A percentile compares a stretch with the other conserved stretches of the same genome.
Evolutionary conservation across 2,888 invertebrate species (phyloP).

Genomic region (Drosophila infuscata): DNA sequence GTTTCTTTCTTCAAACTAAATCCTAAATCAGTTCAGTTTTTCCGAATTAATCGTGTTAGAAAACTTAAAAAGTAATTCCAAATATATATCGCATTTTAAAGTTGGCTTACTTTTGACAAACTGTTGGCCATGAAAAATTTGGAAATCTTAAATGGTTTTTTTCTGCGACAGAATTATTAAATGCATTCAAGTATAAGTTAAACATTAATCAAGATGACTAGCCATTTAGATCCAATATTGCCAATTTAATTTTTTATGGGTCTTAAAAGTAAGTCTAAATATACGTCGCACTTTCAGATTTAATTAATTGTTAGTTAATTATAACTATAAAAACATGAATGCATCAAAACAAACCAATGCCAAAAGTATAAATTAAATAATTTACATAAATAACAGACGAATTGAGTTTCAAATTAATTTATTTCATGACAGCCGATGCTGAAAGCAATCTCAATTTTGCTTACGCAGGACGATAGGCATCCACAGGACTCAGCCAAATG

Average conservation of each 20-base stretch:
- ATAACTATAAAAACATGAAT: neutral
- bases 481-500: constrained; percentile 23
- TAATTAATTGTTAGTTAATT: neutral
- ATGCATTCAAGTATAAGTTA: neutral
- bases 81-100: neutral
- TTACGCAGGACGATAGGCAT: constrained; percentile 45
- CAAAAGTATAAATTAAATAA: constrained; percentile 29
- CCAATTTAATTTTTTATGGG: neutral
- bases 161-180: neutral
- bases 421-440: constrained; percentile 56
- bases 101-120: neutral
- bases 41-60: no score
- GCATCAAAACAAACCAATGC: neutral
- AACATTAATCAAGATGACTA: neutral
- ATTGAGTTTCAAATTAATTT: constrained; percentile 74
- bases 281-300: neutral
- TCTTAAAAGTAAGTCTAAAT: neutral
- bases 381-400: constrained; percentile 56
- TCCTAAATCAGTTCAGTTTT: neutral
- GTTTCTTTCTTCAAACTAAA: neutral
- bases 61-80: neutral
- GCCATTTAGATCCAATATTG: neutral
- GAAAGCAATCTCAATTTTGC: constrained; percentile 53
- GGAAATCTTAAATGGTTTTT: neutral
- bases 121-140: neutral